Conservation (phyloP, 2,888 invertebrate species). For the Ophion ventricosus region DNA sequence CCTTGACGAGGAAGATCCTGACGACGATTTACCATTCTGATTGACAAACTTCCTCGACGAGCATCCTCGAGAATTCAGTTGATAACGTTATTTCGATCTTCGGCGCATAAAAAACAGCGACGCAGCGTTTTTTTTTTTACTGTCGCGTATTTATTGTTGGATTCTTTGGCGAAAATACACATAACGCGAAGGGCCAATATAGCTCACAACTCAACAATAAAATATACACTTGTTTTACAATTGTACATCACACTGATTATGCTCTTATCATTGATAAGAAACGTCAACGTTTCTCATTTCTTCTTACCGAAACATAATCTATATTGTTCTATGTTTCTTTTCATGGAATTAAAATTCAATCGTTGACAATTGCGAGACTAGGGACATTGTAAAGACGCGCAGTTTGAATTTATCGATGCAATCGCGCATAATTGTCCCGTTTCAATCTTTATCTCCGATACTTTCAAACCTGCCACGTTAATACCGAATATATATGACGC, state of each 20-base stretch:
- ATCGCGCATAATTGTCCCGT: constrained; percentile 20
- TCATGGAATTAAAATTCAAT: constrained; percentile 19
- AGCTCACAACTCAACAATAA: constrained; percentile 33
- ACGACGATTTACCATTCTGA: constrained; percentile 92
- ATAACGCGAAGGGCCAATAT: constrained; percentile 42
- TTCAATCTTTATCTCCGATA: constrained; percentile 19
- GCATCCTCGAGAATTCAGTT: constrained; percentile 62
- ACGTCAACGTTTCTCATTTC: background rate
- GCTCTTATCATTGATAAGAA: constrained; percentile 12
- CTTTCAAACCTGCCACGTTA: constrained; percentile 19
- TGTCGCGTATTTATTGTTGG: constrained; percentile 76
- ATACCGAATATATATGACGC: too few relatives aligned
- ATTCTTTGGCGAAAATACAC: constrained; percentile 63
- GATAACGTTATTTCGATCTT: background rate
- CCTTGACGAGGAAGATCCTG: constrained; percentile 94
- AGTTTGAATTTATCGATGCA: background rate
- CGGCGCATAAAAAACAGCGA: constrained; percentile 29
- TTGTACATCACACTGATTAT: background rate
- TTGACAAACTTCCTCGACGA: constrained; percentile 2
- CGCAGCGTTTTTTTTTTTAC: constrained; percentile 54
- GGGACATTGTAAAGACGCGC: background rate
- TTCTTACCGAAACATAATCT: background rate
- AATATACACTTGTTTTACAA: constrained; percentile 50
- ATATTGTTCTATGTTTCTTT: constrained; percentile 40
- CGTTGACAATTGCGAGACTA: background rate